Evolutionary conservation across 2,888 invertebrate species (phyloP).

Genomic region (Laothoe populi): DNA sequence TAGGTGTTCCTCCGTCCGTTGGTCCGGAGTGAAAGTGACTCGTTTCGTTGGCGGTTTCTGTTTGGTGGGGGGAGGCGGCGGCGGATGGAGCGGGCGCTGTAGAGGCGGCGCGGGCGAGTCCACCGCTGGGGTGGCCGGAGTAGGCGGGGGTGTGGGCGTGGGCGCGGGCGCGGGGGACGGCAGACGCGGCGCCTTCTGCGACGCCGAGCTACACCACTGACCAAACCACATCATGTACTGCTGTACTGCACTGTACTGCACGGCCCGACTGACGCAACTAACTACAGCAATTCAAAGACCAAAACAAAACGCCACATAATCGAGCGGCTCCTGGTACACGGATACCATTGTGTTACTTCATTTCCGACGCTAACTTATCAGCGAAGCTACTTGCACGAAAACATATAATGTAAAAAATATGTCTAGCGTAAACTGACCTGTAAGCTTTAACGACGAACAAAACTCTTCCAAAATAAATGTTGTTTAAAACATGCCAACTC

Average conservation of each 20-base stretch:
- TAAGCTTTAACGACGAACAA: slow-evolving; percentile 54
- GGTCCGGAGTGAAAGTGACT: slow-evolving; percentile 80
- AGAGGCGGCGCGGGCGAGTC: slow-evolving; percentile 44
- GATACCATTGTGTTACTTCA: slow-evolving; percentile 2
- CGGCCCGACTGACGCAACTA: slow-evolving; percentile 53
- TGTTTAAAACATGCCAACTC: slow-evolving; percentile 59
- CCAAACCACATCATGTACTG: slow-evolving; percentile 77
- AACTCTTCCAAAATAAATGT: slow-evolving; percentile 85
- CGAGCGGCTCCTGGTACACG: slow-evolving; percentile 33
- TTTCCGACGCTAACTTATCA: slow-evolving; percentile 29
- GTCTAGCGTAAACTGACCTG: slow-evolving; percentile 48
- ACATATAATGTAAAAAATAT: slow-evolving; percentile 50
- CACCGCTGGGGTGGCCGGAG: slow-evolving; percentile 55
- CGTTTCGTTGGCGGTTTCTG: slow-evolving; percentile 79
- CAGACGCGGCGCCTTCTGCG: slow-evolving; percentile 65
- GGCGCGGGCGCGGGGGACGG: slow-evolving; percentile 54
- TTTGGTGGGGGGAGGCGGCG: slow-evolving; percentile 66
- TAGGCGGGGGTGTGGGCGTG: slow-evolving; percentile 52
- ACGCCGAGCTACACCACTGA: slow-evolving; percentile 75
- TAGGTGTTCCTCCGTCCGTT: slow-evolving; percentile 57
- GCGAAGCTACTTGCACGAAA: slow-evolving; percentile 78
- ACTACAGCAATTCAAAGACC: slow-evolving; percentile 50
- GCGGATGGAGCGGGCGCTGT: slow-evolving; percentile 54
- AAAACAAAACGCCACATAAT: slow-evolving; percentile 54
- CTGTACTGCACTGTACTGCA: slow-evolving; percentile 41